phyloP scores from a whole-genome alignment of 2,797 vertebrate genomes.

The Simalia tracyae region DNA sequence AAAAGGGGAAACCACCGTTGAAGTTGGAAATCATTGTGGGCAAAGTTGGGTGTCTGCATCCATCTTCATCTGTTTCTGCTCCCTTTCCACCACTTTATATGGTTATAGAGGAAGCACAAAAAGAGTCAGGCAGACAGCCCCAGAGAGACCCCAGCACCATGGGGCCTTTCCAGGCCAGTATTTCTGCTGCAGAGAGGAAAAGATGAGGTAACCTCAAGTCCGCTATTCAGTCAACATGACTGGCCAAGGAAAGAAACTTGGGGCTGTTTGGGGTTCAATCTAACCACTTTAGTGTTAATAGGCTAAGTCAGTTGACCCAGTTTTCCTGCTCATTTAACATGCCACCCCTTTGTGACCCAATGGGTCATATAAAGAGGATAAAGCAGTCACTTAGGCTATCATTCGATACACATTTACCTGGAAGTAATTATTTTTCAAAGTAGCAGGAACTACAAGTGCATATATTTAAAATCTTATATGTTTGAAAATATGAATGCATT shows the following conservation, averaged over 20 bases:
- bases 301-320: not conserved
- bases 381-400: not conserved
- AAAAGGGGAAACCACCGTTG: not conserved
- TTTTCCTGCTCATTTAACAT: not conserved
- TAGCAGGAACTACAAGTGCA: not conserved
- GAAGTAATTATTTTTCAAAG: not conserved
- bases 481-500: not conserved
- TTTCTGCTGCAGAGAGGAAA: not conserved
- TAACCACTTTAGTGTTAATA: not conserved
- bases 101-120: too few relatives aligned
- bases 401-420: not conserved
- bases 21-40: not conserved
- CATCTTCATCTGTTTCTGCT: not conserved
- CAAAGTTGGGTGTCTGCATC: not conserved
- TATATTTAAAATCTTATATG: not conserved
- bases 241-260: not conserved
- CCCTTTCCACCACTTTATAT: not conserved
- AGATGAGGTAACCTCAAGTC: not conserved
- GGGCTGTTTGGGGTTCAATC: not conserved
- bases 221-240: not conserved
- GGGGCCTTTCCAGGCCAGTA: not conserved
- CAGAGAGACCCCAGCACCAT: too few relatives aligned
- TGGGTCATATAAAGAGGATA: not conserved
- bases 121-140: too few relatives aligned
- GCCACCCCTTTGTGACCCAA: not conserved